Percentiles rank a stretch among this genome's conserved stretches.
Conservation (phyloP, 1,140 invertebrate genomes). For the Panagrolaimus sp. region DNA sequence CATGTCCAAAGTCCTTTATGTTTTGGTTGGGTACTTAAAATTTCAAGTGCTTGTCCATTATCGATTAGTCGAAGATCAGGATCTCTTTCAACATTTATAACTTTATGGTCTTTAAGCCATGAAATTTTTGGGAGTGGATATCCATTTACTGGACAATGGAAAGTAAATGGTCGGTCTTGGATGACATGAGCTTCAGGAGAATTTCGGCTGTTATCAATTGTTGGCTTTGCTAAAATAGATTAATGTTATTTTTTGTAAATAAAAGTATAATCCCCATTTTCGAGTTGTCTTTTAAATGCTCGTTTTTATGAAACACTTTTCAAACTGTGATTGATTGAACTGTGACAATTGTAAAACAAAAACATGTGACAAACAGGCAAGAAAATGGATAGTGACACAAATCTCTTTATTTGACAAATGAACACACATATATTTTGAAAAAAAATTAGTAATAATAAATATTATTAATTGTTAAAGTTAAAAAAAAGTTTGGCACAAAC, state of each 20-base stretch:
- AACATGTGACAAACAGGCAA: too few species aligned
- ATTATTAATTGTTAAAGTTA: too few species aligned
- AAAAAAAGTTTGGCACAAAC: too few species aligned
- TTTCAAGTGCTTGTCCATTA: slow-evolving; percentile 46
- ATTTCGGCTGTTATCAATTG: slow-evolving; percentile 27
- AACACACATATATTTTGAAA: too few species aligned
- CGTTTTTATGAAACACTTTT: too few species aligned
- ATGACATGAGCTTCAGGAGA: slow-evolving; percentile 24
- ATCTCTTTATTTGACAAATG: too few species aligned
- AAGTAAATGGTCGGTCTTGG: slow-evolving; percentile 51
- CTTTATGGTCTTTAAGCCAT: neutral
- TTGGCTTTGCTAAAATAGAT: slow-evolving; percentile 30
- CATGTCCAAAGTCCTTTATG: slow-evolving; percentile 53
- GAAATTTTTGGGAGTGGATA: slow-evolving; percentile 73
- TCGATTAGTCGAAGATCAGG: slow-evolving; percentile 38
- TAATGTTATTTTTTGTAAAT: neutral
- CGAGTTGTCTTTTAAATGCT: too few species aligned
- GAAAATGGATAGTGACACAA: too few species aligned
- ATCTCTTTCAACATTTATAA: neutral
- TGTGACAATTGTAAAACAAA: too few species aligned
- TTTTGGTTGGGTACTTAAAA: slow-evolving; percentile 23
- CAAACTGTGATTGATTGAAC: too few species aligned
- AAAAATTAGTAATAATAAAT: too few species aligned
- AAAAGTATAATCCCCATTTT: too few species aligned
- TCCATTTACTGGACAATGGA: slow-evolving; percentile 61